These are phyloP conservation scores for Microctonus hyperodae DNA, from an alignment of 2,888 invertebrate species.

Conservation along the genomic window DNA sequence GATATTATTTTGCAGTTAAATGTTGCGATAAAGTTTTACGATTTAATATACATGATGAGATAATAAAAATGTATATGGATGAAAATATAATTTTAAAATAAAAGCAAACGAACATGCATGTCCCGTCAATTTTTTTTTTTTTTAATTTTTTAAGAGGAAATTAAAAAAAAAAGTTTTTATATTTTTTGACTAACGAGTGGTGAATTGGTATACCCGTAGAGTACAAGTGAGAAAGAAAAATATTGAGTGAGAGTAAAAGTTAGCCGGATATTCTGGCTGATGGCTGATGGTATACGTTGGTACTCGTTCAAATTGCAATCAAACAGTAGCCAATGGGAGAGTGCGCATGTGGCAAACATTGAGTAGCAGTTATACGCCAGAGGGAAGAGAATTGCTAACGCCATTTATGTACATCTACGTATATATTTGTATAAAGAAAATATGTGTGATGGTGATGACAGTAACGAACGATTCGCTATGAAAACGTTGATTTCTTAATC, in stretches of 20 bases:
- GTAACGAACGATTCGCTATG: constrained; percentile 1
- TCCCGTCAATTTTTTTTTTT: not conserved
- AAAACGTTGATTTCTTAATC: not conserved
- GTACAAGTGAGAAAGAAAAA: not conserved
- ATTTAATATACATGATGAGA: not conserved
- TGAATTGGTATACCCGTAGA: not conserved
- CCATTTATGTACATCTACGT: not conserved
- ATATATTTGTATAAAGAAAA: not conserved
- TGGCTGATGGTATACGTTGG: not conserved
- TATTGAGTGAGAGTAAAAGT: not conserved
- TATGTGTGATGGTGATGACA: constrained; percentile 2
- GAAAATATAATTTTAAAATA: not conserved
- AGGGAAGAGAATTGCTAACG: constrained; percentile 4
- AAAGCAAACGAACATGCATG: not conserved
- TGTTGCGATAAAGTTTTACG: not conserved
- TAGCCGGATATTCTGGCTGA: constrained; percentile 12
- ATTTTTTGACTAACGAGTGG: constrained; percentile 2
- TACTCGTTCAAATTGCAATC: constrained; percentile 27
- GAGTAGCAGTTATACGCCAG: not conserved
- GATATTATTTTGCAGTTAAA: not conserved
- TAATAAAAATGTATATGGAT: not conserved
- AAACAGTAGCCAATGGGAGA: constrained; percentile 6
- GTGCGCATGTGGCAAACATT: constrained; percentile 8
- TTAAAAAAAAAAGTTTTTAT: not conserved
- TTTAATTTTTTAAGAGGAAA: not conserved